A percentile compares a stretch with the other conserved stretches of the same genome.
Conservation (phyloP, 2,888 invertebrate genomes). For the Charanyca ferruginea region DNA sequence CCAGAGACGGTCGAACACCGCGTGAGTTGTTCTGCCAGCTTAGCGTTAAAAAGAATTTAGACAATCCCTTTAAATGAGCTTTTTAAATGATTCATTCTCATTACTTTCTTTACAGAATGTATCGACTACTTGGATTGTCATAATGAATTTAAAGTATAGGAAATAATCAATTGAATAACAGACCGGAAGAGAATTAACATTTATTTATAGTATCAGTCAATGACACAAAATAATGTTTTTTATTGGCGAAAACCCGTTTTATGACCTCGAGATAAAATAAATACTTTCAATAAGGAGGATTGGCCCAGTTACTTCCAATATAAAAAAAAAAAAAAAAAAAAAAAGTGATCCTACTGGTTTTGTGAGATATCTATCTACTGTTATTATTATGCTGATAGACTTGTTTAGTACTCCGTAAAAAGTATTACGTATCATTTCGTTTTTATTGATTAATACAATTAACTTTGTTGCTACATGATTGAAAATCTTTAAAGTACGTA, state of each 20-base stretch:
- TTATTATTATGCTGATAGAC: background rate
- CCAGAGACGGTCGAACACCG: no score
- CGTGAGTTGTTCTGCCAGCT: no score
- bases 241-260: slow-evolving; percentile 11
- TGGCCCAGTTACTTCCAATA: background rate
- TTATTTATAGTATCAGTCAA: background rate
- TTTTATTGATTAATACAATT: background rate
- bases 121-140: background rate
- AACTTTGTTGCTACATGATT: background rate
- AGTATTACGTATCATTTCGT: background rate
- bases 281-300: slow-evolving; percentile 40
- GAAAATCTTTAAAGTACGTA: no score
- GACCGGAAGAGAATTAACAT: background rate
- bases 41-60: no score
- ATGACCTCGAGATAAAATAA: slow-evolving; percentile 2
- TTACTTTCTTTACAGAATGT: no score
- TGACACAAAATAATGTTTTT: slow-evolving; percentile 2
- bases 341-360: slow-evolving; percentile 40
- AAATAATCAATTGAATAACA: background rate
- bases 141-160: background rate
- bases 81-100: no score
- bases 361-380: background rate
- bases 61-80: no score
- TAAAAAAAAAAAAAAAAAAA: slow-evolving; percentile 31
- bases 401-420: slow-evolving; percentile 1